A percentile compares a stretch with the other conserved stretches of the same genome.
These are phyloP conservation scores for Zaprionus taronus DNA, from an alignment of 1,140 invertebrate species.

Conservation along the genomic window DNA sequence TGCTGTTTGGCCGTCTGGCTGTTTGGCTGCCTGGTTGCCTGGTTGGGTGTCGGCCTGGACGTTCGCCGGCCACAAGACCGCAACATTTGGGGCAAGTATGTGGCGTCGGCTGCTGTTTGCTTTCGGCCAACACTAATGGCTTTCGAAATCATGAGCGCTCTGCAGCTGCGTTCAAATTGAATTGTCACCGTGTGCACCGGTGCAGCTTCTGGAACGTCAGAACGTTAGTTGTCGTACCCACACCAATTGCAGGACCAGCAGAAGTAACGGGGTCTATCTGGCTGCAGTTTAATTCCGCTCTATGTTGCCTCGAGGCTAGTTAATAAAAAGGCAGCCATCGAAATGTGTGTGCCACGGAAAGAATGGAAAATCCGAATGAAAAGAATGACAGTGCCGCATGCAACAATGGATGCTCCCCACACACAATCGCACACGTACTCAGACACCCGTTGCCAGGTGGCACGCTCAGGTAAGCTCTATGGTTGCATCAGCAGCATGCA, in stretches of 20 bases:
- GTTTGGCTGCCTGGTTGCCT: constrained; percentile 2
- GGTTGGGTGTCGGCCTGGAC: neutral
- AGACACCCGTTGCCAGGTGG: neutral
- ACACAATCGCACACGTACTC: neutral
- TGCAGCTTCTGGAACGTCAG: neutral
- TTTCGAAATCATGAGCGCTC: constrained; percentile 44
- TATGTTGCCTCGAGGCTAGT: constrained; percentile 18
- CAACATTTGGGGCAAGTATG: constrained; percentile 58
- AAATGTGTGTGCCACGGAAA: constrained; percentile 30
- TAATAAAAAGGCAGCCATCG: constrained; percentile 51
- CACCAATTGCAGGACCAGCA: neutral
- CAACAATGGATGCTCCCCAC: neutral
- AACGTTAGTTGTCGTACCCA: neutral
- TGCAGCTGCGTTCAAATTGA: constrained; percentile 47
- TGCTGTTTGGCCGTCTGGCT: neutral
- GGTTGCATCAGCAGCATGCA: constrained; percentile 16
- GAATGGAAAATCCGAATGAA: constrained; percentile 44
- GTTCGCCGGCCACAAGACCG: constrained; percentile 40
- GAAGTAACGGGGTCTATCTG: neutral
- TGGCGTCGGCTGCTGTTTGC: constrained; percentile 14
- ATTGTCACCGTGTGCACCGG: constrained; percentile 17
- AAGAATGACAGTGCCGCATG: constrained; percentile 14
- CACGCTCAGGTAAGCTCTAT: constrained; percentile 10
- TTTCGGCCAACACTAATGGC: constrained; percentile 48
- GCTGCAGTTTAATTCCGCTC: constrained; percentile 17